These are phyloP conservation scores for Macrobrachium nipponense DNA, from an alignment of 1,140 invertebrate genomes.

Conservation along the genomic window DNA sequence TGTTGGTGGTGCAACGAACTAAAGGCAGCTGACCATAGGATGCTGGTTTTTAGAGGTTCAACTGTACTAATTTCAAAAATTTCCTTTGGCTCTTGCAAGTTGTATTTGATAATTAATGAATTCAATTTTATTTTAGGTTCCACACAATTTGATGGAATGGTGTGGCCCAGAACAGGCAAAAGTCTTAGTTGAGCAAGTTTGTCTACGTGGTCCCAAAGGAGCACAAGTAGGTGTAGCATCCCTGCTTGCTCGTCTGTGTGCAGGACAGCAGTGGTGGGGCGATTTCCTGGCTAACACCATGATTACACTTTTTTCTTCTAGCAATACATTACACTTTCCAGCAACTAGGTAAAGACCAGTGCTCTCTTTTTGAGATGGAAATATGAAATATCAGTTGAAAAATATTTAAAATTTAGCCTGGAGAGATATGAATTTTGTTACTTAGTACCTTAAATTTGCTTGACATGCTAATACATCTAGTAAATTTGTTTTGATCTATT, in stretches of 20 bases:
- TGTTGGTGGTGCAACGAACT: too few species aligned
- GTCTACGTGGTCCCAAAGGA: conserved; percentile 75
- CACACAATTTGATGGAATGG: conserved; percentile 75
- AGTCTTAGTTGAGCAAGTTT: conserved; percentile 78
- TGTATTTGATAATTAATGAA: too few species aligned
- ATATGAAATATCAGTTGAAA: not conserved
- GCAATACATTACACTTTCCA: conserved; percentile 82
- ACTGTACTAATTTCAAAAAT: too few species aligned
- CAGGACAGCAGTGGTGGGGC: conserved; percentile 87
- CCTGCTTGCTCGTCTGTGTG: conserved; percentile 83
- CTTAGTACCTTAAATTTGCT: too few species aligned
- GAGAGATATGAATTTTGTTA: too few species aligned
- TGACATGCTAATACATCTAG: too few species aligned
- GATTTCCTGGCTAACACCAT: conserved; percentile 86
- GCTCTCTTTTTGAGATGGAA: not conserved
- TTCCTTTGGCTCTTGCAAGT: too few species aligned
- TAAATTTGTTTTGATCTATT: not conserved
- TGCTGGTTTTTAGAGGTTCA: too few species aligned
- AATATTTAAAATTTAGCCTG: too few species aligned
- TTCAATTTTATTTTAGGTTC: conserved; percentile 70
- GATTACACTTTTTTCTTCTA: conserved; percentile 81
- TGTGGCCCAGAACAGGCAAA: conserved; percentile 67
- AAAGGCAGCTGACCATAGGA: too few species aligned
- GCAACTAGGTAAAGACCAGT: conserved; percentile 79
- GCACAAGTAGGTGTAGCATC: conserved; percentile 81